Base-by-base conservation (phyloP, 2,797 vertebrate species). In the Sebastes minor region DNA sequence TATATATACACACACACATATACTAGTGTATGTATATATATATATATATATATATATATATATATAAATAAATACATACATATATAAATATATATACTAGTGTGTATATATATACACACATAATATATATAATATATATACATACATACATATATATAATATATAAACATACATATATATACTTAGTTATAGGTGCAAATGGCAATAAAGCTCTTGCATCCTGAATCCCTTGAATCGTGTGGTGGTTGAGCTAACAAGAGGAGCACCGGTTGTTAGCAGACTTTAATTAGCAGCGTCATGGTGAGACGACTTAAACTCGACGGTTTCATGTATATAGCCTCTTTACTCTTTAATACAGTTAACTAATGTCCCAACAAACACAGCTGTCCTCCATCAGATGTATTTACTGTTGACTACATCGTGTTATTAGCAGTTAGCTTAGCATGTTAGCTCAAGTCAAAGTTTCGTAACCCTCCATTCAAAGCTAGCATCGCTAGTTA, bases 401-500 rank as follows among this genome's bases (percentile, higher is more conserved):
- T 23, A 16, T 33, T 8, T 2, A 6, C 61, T 8, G 16, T 46
- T 7, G 0, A 3, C 13, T 18, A 5, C 6, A 14, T 16, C 2
- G 0, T 8, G 7, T 22, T 38, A 67, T 5, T 2, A 16, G 3
- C 16, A 46, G 75, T 49, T 73, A 80, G 69, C 64, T 80, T 80
- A 78, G 84, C 61, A 28, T 4, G 86, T 76, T 90, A 91, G 88
- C 83, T 49, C 13, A 64, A 85, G 71, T 67, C 88, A 89, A 93
- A 94, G 92, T 95, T 93, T 93, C 91, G 88, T 94, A 95, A 94
- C 86, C 83, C 59, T 46, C 80, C 91, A 93, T 92, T 93, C 88
- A 91, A 91, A 92, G 85, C 91, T 93, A 92, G 80, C 81, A n/a
- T 64, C 74, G 74, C 35, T 32, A 32, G 30, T 32, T 32, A 32